These are phyloP conservation scores for Ploceus nigricollis DNA, from an alignment of 2,113 vertebrate genomes.

Conservation along the genomic window DNA sequence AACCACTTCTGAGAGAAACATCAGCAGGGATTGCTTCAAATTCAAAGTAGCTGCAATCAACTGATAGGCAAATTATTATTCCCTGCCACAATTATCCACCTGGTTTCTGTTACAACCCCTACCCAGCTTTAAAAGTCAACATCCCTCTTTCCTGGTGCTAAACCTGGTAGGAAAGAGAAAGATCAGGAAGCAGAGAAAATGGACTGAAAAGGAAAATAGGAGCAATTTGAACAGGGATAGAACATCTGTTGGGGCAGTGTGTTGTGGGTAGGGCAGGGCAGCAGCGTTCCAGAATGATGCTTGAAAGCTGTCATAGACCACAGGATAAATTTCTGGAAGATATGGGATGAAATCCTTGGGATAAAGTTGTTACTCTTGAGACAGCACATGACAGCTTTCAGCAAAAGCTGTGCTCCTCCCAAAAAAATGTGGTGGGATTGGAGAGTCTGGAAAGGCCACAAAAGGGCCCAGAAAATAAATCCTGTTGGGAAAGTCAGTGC, in stretches of 20 bases:
- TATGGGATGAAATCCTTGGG: background rate
- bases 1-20: background rate
- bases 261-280: background rate
- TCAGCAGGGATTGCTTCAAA: background rate
- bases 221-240: background rate
- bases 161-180: background rate
- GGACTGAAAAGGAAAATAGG: background rate
- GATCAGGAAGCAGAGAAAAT: background rate
- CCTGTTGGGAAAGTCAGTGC: background rate
- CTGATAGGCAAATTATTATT: background rate
- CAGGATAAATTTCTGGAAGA: background rate
- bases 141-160: background rate
- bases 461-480: background rate
- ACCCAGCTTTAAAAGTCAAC: background rate
- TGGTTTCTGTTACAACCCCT: background rate
- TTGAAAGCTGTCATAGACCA: background rate
- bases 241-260: background rate
- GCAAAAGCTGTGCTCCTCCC: background rate
- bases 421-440: fast-evolving
- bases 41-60: constrained; percentile 37
- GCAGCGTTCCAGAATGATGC: background rate
- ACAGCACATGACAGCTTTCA: background rate
- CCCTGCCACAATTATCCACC: constrained; percentile 13
- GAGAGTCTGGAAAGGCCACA: background rate
- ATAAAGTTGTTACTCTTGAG: background rate